Evolutionary conservation across 2,797 vertebrate species (phyloP).

Genomic region (Nyctibius grandis): DNA sequence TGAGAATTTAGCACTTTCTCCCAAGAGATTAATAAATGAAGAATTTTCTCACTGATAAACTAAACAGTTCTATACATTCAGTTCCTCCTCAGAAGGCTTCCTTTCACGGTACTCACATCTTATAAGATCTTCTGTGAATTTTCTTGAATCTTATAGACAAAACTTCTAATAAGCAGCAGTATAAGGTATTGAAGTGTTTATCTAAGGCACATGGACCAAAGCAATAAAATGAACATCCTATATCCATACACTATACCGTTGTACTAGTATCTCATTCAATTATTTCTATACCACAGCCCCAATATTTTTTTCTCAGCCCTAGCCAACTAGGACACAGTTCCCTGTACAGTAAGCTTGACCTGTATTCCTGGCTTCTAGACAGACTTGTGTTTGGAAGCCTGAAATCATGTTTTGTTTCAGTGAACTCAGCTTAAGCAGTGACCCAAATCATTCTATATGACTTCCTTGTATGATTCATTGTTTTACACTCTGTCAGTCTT

Average conservation of each 20-base stretch:
- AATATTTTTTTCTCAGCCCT: background rate
- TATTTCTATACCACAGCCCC: background rate
- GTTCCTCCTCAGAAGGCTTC: background rate
- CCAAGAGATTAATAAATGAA: background rate
- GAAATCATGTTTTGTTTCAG: background rate
- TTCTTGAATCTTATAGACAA: background rate
- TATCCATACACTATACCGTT: accelerated
- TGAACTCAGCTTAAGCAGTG: background rate
- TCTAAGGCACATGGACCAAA: background rate
- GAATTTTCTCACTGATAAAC: background rate
- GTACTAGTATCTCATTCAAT: background rate
- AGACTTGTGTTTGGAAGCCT: background rate
- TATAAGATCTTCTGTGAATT: background rate
- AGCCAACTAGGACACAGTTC: background rate
- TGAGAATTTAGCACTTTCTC: background rate
- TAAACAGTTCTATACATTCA: background rate
- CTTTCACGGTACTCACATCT: background rate
- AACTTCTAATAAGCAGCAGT: background rate
- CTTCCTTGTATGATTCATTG: background rate
- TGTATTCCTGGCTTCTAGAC: background rate
- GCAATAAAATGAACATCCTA: background rate
- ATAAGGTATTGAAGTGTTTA: background rate
- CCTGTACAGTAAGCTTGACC: background rate
- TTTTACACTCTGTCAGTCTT: background rate
- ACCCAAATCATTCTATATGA: background rate